Base-by-base conservation (phyloP, 2,797 vertebrate genomes). In the Cossypha dichroa region DNA sequence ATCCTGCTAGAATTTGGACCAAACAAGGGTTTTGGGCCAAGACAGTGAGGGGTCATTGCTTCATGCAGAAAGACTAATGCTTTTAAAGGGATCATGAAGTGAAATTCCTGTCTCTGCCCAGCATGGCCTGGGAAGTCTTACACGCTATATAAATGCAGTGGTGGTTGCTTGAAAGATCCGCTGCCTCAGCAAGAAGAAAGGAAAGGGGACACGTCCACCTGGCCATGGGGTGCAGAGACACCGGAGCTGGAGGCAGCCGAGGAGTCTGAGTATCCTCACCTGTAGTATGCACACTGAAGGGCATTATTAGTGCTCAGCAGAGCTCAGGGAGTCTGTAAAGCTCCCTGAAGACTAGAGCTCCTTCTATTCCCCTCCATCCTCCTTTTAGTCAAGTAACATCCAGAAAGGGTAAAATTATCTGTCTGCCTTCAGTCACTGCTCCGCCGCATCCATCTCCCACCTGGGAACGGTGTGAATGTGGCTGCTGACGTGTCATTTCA, bases 381-480 rank as follows among this genome's bases (percentile, higher is more conserved):
- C 21, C 31, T 90, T 85, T 67, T 41, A 33, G 8, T 70, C 48
- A 34, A 77, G 25, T 28, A 70, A 45, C 20, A 85, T 48, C 33
- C 4, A 28, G 45, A 79, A 85, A 93, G n/a, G 13, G 19, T n/a
- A 74, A 68, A 56, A 79, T 82, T 56, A 56, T 33, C 67, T 52
- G 15, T 76, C 40, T 94, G 13, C 7, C 25, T 72, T 29, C 54
- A 34, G 23, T 62, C 13, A 4, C 60, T 88, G 59, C 22, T 26
- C 60, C 1, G 2, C 31, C 0, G 0, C 43, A 91, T 45, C 38
- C 33, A 29, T 52, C 56, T 85, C 58, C 60, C 20, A 10, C 23
- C 59, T 63, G 63, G 20, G 40, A 75, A 38, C 0, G 0, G 34
- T 41, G 46, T 48, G 36, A 89, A 54, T 41, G 54, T 0, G 0